Evolutionary conservation across 2,888 invertebrate species (phyloP), one percentile per base, ranked within the genome.

Genomic region (Parnassius apollo): DNA sequence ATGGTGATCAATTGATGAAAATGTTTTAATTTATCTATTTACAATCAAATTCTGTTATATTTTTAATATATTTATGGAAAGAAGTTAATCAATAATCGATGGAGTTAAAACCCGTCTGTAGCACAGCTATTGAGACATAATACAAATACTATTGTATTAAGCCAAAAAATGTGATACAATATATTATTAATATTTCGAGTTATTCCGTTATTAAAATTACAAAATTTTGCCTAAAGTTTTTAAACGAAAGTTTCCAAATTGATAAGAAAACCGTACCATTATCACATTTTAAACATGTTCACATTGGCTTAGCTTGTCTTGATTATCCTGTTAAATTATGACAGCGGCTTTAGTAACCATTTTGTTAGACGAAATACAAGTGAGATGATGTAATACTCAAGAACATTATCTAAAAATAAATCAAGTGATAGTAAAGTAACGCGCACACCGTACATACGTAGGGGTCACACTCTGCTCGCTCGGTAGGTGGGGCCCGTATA

Each of bases 381-480:
- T 56, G 46, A 44, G 62, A 57, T 66, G 66, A 49, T 57, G 59
- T 59, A 58, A 53, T 59, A 58, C 59, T 70, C 75, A 71, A 75
- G 74, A 74, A 74, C 68, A 68, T 68, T 68, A 18, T 75, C 74
- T 74, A 74, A 75, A 81, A 73, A 78, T 79, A 78, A 71, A 74
- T 74, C 62, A 58, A 72, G 69, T 72, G 75, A 69, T 71, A 68
- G 71, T 65, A 61, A 69, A 75, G 66, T 72, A 73, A 71, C 49
- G 68, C 65, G 48, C 50, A 55, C 64, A 63, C 62, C 65, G 66
- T 62, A 65, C 65, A 66, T 9, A 13, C 45, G 50, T 46, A 57
- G 57, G 61, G 57, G 61, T 45, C 52, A 45, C 45, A 9, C 42
- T 48, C 49, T 49, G 12, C 55, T 42, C 22, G 49, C 18, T 44